Conservation (phyloP, 2,888 invertebrate species). For the Ectemnius cavifrons region DNA sequence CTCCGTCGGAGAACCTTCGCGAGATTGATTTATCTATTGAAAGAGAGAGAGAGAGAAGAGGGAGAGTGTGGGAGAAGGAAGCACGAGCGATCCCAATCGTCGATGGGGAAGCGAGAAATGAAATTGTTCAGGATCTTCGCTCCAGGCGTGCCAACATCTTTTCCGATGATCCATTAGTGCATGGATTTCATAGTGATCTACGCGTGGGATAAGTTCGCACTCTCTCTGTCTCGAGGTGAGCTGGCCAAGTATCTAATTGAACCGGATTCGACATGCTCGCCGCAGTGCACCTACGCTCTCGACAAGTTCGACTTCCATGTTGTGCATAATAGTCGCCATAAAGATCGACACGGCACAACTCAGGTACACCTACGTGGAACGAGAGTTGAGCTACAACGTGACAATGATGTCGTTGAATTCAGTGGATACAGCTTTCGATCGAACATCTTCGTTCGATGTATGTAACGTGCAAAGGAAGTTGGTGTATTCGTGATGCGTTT, state of each 20-base stretch:
- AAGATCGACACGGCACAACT: neutral
- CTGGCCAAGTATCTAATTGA: neutral
- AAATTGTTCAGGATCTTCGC: neutral
- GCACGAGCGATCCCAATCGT: neutral
- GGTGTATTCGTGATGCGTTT: no score
- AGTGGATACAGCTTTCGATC: no score
- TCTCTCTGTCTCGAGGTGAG: neutral
- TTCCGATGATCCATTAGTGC: no score
- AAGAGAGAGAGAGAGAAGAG: neutral
- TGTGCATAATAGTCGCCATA: neutral
- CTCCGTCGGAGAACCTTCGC: neutral
- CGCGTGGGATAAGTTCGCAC: neutral
- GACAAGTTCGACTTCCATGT: neutral
- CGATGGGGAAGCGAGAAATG: constrained; percentile 7
- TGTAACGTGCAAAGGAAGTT: no score
- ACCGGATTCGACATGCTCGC: neutral
- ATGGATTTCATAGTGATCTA: no score
- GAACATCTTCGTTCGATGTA: no score
- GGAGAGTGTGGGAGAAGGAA: no score
- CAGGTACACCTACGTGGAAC: neutral
- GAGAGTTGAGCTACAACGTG: no score
- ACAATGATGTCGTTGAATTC: no score
- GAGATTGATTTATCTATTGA: neutral
- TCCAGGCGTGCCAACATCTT: neutral
- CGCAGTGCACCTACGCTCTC: neutral